Conservation (phyloP, 2,113 vertebrate species). For the Fregetta grallaria region DNA sequence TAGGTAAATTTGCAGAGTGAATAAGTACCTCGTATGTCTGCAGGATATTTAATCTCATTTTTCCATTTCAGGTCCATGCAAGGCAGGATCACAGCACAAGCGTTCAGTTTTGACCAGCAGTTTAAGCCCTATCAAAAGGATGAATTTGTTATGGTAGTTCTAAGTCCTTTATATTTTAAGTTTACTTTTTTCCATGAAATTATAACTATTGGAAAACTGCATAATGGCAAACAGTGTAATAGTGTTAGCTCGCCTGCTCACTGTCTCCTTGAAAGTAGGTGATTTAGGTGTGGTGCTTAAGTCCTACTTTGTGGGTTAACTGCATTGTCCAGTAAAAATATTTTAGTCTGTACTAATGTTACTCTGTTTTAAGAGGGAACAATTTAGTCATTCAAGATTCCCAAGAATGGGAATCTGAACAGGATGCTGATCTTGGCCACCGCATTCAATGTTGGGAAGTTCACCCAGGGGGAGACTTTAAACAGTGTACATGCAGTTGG, state of each 20-base stretch:
- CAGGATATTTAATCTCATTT: background rate
- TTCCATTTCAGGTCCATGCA: slow-evolving; percentile 76
- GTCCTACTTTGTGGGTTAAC: background rate
- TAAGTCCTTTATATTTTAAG: background rate
- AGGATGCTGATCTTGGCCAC: background rate
- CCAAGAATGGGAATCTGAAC: background rate
- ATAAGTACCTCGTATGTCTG: background rate
- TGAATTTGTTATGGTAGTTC: slow-evolving; percentile 75
- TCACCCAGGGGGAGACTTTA: background rate
- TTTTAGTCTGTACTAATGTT: background rate
- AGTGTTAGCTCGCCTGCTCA: background rate
- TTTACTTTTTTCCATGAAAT: background rate
- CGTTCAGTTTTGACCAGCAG: slow-evolving; percentile 76
- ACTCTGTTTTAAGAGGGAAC: background rate
- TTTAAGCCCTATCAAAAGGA: slow-evolving; percentile 75
- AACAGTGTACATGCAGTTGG: background rate
- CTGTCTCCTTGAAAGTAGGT: background rate
- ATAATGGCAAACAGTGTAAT: rapidly evolving
- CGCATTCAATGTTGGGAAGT: background rate
- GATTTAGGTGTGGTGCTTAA: background rate
- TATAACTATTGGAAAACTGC: background rate
- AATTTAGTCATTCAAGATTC: background rate
- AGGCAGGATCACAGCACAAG: slow-evolving; percentile 72
- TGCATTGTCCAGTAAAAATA: slow-evolving; percentile 9
- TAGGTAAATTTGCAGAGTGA: too few species aligned